Percentiles rank a stretch among this genome's conserved stretches.
Evolutionary conservation across 2,888 invertebrate species (phyloP).

Genomic region (Lasioglossum pauxillum): DNA sequence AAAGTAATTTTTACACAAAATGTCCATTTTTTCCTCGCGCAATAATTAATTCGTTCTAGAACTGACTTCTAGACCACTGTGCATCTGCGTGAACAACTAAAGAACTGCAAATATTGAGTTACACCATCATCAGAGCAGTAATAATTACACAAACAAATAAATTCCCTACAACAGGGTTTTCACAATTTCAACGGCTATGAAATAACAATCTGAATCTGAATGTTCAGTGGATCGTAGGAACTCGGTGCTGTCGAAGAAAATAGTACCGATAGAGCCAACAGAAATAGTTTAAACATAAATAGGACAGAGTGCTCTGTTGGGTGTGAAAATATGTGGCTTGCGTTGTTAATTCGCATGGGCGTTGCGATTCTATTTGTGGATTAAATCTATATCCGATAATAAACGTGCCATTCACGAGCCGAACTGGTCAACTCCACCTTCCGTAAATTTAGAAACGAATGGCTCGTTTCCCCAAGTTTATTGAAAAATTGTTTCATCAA

Average conservation of each 20-base stretch:
- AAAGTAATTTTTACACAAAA: too few relatives aligned
- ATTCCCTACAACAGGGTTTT: background rate
- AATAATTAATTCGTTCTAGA: too few relatives aligned
- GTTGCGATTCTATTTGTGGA: background rate
- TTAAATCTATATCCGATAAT: background rate
- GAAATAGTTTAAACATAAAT: constrained; percentile 6
- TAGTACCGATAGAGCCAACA: background rate
- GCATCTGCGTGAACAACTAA: too few relatives aligned
- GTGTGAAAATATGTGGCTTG: background rate
- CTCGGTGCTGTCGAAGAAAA: background rate
- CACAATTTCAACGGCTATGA: background rate
- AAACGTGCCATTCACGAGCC: background rate
- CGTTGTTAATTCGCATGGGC: constrained; percentile 15
- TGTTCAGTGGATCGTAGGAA: background rate
- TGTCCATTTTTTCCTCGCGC: too few relatives aligned
- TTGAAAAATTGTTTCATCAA: background rate
- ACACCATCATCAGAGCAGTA: background rate
- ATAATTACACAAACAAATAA: background rate
- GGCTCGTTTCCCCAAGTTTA: background rate
- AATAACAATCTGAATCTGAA: background rate
- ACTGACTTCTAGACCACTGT: too few relatives aligned
- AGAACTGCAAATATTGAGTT: background rate
- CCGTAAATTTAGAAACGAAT: background rate
- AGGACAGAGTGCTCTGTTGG: background rate
- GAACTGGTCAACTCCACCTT: background rate